A percentile compares a stretch with the other conserved stretches of the same genome.
phyloP scores from a whole-genome alignment of 1,140 invertebrate species.

The Brachionus rotundiformis region DNA sequence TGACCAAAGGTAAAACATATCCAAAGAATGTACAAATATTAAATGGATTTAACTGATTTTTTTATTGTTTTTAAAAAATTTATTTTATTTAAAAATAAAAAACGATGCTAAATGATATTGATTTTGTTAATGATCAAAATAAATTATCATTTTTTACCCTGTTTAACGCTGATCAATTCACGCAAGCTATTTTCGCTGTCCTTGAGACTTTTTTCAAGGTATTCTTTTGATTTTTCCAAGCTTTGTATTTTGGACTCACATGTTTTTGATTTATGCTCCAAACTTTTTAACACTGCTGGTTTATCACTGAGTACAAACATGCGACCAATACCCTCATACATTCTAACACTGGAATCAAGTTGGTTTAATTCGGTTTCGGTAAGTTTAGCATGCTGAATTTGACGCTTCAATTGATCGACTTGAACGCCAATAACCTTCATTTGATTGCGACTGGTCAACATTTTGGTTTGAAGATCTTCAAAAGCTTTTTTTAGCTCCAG shows the following conservation, averaged over 20 bases:
- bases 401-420: slow-evolving; percentile 51
- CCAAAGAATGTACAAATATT: slow-evolving; percentile 20
- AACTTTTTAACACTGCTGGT: slow-evolving; percentile 7
- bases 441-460: slow-evolving; percentile 41
- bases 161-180: slow-evolving; percentile 34
- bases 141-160: slow-evolving; percentile 31
- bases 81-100: background rate
- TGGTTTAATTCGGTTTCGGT: slow-evolving; percentile 36
- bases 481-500: slow-evolving; percentile 51
- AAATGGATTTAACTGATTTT: background rate
- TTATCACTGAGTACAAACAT: slow-evolving; percentile 51
- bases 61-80: background rate
- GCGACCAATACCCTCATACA: slow-evolving; percentile 50
- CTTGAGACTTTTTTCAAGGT: slow-evolving; percentile 44
- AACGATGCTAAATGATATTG: background rate
- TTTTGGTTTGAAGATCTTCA: slow-evolving; percentile 50
- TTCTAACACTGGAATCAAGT: background rate
- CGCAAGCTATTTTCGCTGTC: slow-evolving; percentile 46
- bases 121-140: background rate
- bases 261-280: slow-evolving; percentile 16
- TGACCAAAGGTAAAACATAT: background rate
- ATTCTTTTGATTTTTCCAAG: slow-evolving; percentile 36
- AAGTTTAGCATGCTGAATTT: slow-evolving; percentile 50
- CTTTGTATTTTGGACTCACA: slow-evolving; percentile 18
- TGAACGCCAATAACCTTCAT: slow-evolving; percentile 44